Conservation (phyloP, 64 coral and sea anemone genomes). For the Montipora sp. region DNA sequence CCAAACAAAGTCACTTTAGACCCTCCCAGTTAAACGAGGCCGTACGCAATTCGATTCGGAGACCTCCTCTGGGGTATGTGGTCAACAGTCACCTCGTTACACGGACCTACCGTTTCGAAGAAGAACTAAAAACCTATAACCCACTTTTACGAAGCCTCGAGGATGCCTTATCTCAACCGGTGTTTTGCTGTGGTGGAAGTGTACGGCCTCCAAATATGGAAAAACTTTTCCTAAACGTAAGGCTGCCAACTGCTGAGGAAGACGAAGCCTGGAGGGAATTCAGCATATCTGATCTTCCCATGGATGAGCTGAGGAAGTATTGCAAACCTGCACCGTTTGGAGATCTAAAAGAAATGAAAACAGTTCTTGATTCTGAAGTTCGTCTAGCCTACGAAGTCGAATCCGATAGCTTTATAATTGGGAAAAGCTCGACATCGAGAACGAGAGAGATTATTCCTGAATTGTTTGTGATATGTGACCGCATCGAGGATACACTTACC, state of each 20-base stretch:
- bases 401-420: background rate
- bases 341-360: constrained; percentile 54
- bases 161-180: constrained; percentile 8
- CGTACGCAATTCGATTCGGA: constrained; percentile 6
- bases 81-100: constrained; percentile 37
- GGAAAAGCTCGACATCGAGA: background rate
- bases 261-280: constrained; percentile 35
- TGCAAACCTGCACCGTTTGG: constrained; percentile 58
- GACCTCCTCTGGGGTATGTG: constrained; percentile 20
- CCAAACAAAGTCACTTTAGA: too few relatives aligned
- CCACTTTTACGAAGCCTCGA: constrained; percentile 13
- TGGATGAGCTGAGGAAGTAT: constrained; percentile 14
- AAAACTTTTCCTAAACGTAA: constrained; percentile 10
- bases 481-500: constrained; percentile 23
- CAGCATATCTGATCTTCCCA: background rate
- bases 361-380: constrained; percentile 54
- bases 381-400: constrained; percentile 56
- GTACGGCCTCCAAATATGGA: constrained; percentile 19
- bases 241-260: background rate
- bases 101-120: background rate
- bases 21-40: background rate
- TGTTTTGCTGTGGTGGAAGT: constrained; percentile 60
- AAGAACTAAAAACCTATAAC: constrained; percentile 5
- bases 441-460: too few relatives aligned
- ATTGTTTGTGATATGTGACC: too few relatives aligned